Evolutionary conservation across 2,113 vertebrate species (phyloP).

Genomic region (Cercocebus atys): DNA sequence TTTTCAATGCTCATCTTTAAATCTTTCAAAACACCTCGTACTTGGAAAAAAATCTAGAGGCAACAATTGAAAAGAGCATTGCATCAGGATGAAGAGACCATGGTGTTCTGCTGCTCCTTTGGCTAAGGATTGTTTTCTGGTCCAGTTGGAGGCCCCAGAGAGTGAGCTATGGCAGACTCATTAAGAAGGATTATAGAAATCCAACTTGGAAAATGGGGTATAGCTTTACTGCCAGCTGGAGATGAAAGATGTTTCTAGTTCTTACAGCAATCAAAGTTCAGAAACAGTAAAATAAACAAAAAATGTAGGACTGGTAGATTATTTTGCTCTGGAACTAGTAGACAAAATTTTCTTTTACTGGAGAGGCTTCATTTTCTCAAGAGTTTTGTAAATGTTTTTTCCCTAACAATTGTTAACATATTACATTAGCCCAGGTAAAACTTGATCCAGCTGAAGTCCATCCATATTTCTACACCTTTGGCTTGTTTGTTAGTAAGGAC

Average conservation of each 20-base stretch:
- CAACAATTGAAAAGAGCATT: neutral
- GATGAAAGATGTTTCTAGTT: slow-evolving; percentile 65
- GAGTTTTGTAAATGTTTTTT: slow-evolving; percentile 53
- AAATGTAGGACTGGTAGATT: slow-evolving; percentile 62
- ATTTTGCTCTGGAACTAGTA: slow-evolving; percentile 65
- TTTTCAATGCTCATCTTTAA: slow-evolving; percentile 40
- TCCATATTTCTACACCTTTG: neutral
- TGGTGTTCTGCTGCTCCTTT: slow-evolving; percentile 4
- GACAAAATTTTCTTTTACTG: slow-evolving; percentile 62
- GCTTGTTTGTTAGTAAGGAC: neutral
- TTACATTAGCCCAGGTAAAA: neutral
- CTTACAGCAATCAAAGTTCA: slow-evolving; percentile 71
- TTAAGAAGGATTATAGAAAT: slow-evolving; percentile 63
- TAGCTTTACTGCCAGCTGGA: slow-evolving; percentile 69
- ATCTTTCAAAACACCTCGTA: slow-evolving; percentile 45
- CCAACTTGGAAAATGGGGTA: slow-evolving; percentile 62
- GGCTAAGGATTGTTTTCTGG: slow-evolving; percentile 35
- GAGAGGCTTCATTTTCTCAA: slow-evolving; percentile 23
- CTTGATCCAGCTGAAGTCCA: slow-evolving; percentile 19
- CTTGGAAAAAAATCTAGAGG: slow-evolving; percentile 34
- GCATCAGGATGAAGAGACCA: neutral
- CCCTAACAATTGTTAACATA: slow-evolving; percentile 48
- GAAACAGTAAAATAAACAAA: slow-evolving; percentile 72
- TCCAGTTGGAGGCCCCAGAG: slow-evolving; percentile 15
- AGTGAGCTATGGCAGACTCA: slow-evolving; percentile 71